These are phyloP conservation scores for Amphiura filiformis DNA, from an alignment of 35 echinoderm and acorn worm genomes.

Conservation along the genomic window DNA sequence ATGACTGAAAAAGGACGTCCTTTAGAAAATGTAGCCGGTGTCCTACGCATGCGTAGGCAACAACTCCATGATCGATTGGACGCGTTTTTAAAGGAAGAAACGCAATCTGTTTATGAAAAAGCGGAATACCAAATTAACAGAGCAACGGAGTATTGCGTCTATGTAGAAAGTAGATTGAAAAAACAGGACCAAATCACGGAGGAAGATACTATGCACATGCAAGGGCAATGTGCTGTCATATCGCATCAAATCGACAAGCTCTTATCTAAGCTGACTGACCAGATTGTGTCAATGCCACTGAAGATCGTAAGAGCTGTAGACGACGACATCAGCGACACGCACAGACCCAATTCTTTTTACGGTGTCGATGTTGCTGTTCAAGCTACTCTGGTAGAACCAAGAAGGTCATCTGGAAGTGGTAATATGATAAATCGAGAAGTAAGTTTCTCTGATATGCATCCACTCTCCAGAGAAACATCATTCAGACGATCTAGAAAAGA, in stretches of 20 bases:
- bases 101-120: neutral
- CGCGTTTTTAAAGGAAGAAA: slow-evolving; percentile 25
- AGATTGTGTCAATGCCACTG: slow-evolving; percentile 15
- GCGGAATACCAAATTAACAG: neutral
- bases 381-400: neutral
- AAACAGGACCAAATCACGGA: neutral
- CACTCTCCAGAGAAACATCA: neutral
- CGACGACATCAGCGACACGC: neutral
- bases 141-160: neutral
- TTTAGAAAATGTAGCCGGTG: neutral
- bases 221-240: slow-evolving; percentile 24
- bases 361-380: slow-evolving; percentile 27
- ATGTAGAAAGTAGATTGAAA: slow-evolving; percentile 5
- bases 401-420: too few relatives aligned
- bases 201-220: neutral
- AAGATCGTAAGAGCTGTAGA: slow-evolving; percentile 28
- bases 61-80: slow-evolving; percentile 20
- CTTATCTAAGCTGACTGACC: neutral
- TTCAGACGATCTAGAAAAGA: too few relatives aligned
- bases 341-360: neutral
- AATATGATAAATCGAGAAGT: neutral
- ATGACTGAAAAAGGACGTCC: neutral
- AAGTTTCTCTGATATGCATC: neutral
- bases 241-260: slow-evolving; percentile 9
- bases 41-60: neutral